Evolutionary conservation across 1,140 invertebrate genomes (phyloP).

Genomic region (Apocrypta bakeri): DNA sequence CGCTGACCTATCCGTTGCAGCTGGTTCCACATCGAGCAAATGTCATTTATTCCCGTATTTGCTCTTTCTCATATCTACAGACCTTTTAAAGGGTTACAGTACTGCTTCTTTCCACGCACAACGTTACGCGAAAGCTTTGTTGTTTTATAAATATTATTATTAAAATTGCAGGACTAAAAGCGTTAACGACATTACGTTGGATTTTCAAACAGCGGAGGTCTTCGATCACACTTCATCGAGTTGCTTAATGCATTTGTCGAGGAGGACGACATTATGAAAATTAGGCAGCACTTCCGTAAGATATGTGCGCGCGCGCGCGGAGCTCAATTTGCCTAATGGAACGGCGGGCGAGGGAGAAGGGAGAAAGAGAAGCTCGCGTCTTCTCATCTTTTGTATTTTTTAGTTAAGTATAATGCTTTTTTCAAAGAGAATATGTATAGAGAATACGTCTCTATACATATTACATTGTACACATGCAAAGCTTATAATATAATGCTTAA

Average conservation of each 20-base stretch:
- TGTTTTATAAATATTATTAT: not conserved
- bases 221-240: constrained; percentile 29
- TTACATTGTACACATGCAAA: not conserved
- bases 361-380: constrained; percentile 4
- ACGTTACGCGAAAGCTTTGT: not conserved
- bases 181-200: not conserved
- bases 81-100: constrained; percentile 15
- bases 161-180: not conserved
- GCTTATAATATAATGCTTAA: too few relatives aligned
- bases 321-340: constrained; percentile 69
- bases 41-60: not conserved
- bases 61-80: not conserved
- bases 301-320: constrained; percentile 43
- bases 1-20: constrained; percentile 37
- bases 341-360: constrained; percentile 46
- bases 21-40: constrained; percentile 6
- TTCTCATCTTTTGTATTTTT: not conserved
- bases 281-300: constrained; percentile 60
- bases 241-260: constrained; percentile 44
- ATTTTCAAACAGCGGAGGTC: not conserved
- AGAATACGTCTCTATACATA: constrained; percentile 4
- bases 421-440: not conserved
- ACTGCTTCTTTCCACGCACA: not conserved
- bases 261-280: constrained; percentile 62
- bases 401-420: constrained; percentile 5